These are phyloP conservation scores for Bombus confusus DNA, from an alignment of 1,140 invertebrate genomes.

Conservation along the genomic window DNA sequence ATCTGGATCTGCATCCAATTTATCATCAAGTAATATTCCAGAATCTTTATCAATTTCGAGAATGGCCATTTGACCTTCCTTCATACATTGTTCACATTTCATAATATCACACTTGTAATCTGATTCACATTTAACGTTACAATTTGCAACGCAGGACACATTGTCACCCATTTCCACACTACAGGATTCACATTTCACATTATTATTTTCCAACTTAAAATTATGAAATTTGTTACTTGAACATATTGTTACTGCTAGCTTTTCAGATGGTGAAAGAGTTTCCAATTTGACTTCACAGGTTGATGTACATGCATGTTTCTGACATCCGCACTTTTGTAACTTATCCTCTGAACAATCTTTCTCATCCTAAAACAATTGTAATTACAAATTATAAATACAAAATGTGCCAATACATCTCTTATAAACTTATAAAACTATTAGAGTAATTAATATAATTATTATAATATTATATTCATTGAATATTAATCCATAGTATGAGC, in stretches of 20 bases:
- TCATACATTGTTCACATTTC: conserved; percentile 80
- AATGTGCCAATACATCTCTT: not conserved
- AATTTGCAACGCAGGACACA: conserved; percentile 75
- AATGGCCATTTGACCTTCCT: conserved; percentile 77
- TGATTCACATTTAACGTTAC: conserved; percentile 80
- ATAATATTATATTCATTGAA: not conserved
- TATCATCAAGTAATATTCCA: conserved; percentile 78
- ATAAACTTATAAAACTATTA: not conserved
- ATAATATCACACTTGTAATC: conserved; percentile 79
- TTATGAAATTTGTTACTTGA: conserved; percentile 66
- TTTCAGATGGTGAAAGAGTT: conserved; percentile 76
- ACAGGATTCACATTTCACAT: conserved; percentile 80
- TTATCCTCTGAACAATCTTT: conserved; percentile 73
- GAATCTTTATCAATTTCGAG: conserved; percentile 81
- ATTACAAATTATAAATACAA: not conserved
- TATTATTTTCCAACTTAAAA: conserved; percentile 80
- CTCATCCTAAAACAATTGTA: conserved; percentile 69
- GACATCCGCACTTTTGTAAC: conserved; percentile 73
- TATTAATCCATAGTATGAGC: not conserved
- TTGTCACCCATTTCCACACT: conserved; percentile 75
- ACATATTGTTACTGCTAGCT: conserved; percentile 68
- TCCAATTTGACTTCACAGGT: conserved; percentile 80
- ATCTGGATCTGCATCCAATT: conserved; percentile 77
- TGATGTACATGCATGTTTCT: conserved; percentile 77
- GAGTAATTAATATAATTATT: not conserved